Conservation (phyloP, 2,888 invertebrate species). For the Chesias legatella region DNA sequence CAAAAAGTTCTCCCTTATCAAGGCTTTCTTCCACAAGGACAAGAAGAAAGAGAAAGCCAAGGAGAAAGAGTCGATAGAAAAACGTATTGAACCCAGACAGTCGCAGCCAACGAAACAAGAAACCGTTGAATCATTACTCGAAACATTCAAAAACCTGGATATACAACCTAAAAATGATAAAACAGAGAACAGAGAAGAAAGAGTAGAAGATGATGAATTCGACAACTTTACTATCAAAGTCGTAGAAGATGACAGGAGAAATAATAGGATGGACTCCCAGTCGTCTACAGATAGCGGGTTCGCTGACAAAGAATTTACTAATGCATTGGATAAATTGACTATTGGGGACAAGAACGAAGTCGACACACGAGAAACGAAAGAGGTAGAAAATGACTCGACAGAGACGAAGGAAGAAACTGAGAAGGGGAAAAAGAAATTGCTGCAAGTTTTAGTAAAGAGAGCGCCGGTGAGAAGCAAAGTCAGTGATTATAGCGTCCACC, state of each 20-base stretch:
- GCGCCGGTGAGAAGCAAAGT: conserved; percentile 9
- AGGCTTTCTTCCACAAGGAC: conserved; percentile 34
- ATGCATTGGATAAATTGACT: conserved; percentile 40
- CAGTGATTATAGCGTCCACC: conserved; percentile 14
- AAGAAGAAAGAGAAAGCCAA: conserved; percentile 34
- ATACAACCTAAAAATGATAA: conserved; percentile 1
- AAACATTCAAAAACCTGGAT: conserved; percentile 19
- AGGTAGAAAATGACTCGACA: neutral
- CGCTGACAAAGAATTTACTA: conserved; percentile 44
- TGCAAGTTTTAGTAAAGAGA: conserved; percentile 10
- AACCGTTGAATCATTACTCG: conserved; percentile 15
- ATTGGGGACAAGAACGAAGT: conserved; percentile 28
- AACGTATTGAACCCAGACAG: conserved; percentile 8
- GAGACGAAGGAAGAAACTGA: conserved; percentile 3
- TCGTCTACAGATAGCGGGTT: conserved; percentile 65
- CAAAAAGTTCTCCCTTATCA: conserved; percentile 11
- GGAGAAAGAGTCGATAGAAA: conserved; percentile 14
- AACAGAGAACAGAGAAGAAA: conserved; percentile 24
- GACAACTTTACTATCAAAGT: conserved; percentile 49
- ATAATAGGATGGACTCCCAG: conserved; percentile 51
- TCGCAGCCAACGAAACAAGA: neutral
- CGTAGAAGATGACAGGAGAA: conserved; percentile 43
- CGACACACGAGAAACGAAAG: conserved; percentile 3
- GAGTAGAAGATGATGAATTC: conserved; percentile 43
- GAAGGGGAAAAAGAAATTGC: conserved; percentile 23